A percentile compares a stretch with the other conserved stretches of the same genome.
These are phyloP conservation scores for Neolamprologus toae DNA, from an alignment of 2,113 vertebrate species.

Conservation along the genomic window DNA sequence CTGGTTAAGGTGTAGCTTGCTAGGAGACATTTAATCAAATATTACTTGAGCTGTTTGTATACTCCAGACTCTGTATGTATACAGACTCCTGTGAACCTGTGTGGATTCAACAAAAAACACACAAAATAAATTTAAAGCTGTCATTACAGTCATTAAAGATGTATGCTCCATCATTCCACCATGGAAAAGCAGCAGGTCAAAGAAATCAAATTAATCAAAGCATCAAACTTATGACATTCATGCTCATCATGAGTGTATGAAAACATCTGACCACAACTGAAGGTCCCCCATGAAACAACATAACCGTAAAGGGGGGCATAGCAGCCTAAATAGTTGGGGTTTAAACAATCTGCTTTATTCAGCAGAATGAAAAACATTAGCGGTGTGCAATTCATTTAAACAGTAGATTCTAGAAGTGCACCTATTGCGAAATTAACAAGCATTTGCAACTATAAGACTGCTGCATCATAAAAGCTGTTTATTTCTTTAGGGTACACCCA, in stretches of 20 bases:
- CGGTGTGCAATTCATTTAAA: neutral
- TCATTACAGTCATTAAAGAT: neutral
- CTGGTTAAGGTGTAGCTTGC: neutral
- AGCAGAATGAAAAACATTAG: neutral
- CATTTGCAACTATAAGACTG: neutral
- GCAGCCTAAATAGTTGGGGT: neutral
- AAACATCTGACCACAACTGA: neutral
- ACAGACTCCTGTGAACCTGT: neutral
- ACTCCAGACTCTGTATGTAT: neutral
- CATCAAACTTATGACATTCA: neutral
- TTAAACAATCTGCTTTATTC: too few relatives aligned
- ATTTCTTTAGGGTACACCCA: neutral
- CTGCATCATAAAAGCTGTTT: neutral
- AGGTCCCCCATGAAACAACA: neutral
- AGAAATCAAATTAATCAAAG: neutral
- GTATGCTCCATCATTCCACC: neutral
- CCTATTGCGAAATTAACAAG: neutral
- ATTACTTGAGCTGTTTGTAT: neutral
- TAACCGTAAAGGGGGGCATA: rapidly evolving
- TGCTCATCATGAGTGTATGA: neutral
- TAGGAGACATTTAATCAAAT: neutral
- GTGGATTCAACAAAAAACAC: rapidly evolving
- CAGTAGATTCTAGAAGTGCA: neutral
- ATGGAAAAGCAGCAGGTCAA: neutral
- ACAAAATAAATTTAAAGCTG: neutral